phyloP scores from a whole-genome alignment of 2,113 vertebrate species.

The Vulpes lagopus region DNA sequence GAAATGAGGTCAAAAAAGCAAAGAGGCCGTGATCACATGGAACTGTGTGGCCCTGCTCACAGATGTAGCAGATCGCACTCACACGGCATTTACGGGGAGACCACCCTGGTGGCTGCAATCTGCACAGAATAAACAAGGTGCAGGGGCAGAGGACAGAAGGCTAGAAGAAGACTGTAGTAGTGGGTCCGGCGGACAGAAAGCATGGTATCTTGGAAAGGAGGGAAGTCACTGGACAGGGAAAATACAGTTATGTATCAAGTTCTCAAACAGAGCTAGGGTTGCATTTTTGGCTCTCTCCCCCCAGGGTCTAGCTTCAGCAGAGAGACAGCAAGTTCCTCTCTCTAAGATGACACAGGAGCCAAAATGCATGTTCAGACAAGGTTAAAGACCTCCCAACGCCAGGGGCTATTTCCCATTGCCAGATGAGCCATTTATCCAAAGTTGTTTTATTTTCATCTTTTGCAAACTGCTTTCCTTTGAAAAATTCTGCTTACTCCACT shows the following conservation, averaged over 20 bases:
- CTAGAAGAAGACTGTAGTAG: accelerated
- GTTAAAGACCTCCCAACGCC: neutral
- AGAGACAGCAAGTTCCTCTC: constrained; percentile 1
- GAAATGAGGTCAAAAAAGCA: neutral
- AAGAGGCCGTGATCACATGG: accelerated
- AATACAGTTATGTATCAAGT: too few species aligned
- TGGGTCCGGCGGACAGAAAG: neutral
- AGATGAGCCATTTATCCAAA: constrained; percentile 59
- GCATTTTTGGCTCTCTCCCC: neutral
- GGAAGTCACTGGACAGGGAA: neutral
- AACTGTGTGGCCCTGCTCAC: accelerated
- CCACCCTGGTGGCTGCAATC: neutral
- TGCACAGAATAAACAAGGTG: neutral
- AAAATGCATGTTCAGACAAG: constrained; percentile 33
- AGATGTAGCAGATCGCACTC: accelerated
- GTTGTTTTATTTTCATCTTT: constrained; percentile 65
- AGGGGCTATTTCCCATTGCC: constrained; percentile 51
- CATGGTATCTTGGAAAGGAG: neutral
- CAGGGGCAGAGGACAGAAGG: neutral
- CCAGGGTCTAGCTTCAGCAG: neutral
- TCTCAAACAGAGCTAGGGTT: neutral
- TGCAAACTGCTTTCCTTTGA: constrained; percentile 76
- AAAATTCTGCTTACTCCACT: constrained; percentile 73
- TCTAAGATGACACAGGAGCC: neutral
- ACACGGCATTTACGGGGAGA: neutral